Base-by-base conservation (phyloP, 1,140 invertebrate genomes). In the Acromyrmex heyeri region DNA sequence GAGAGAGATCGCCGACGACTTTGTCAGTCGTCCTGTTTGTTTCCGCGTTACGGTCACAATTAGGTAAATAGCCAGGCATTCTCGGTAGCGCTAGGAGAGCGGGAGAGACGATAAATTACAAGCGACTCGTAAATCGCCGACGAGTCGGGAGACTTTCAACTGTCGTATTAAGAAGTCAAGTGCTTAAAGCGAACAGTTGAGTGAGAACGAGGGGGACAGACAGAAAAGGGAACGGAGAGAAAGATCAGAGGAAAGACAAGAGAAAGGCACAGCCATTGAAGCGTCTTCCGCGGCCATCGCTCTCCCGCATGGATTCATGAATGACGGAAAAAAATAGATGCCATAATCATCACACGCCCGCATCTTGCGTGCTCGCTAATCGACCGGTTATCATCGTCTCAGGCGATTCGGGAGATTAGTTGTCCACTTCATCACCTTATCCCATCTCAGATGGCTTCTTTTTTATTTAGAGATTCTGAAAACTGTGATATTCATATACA, bases 161-260 rank as follows among this genome's bases (percentile, higher is more conserved):
- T 82, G 79, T 82, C 79, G 79, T 73, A 72, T 82, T 82, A 82
- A 82, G 79, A 82, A 82, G 67, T 82, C 67, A 55, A 69, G 48
- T 69, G 57, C 76, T 78, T 18, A 64, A 38, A 85, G 81, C 65
- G 53, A 34, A 73, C 24, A 27, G 79, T 48, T 50, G 53, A 55
- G 44, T 10, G 24, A 70, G 62, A 48, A 21, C 18, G 61, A 78
- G 14, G 69, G 27, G 44, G 44, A 55, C 18, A 12, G 50, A 75
- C 16, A 10, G 55, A 65, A 48, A 48, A n/a, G 21, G 16, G 4
- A 69, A 67, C 18, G 12, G 57, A 12, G 72, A 38, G 14, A 77
- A 44, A 65, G 14, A 81, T 6, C 4, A 81, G n/a, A 18, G 10
- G 34, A 78, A 30, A 44, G 55, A 78, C 14, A 67, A 34, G 73